Conservation (phyloP, 2,797 vertebrate genomes). For the Buphagus erythrorhynchus region DNA sequence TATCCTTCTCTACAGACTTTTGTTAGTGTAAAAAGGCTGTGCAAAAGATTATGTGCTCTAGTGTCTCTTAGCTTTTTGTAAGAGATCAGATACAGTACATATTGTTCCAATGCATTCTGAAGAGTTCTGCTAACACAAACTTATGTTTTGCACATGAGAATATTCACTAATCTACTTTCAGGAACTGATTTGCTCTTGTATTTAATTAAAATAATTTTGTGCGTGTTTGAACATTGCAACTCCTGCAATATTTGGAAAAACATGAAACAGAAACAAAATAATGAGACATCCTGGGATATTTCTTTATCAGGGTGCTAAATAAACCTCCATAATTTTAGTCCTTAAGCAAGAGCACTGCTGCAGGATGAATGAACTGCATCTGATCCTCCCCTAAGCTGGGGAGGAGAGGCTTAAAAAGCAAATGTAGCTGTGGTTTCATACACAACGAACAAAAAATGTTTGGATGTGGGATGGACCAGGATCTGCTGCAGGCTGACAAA, state of each 20-base stretch:
- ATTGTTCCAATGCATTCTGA: neutral
- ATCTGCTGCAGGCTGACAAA: neutral
- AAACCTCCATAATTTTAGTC: neutral
- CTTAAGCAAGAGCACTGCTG: slow-evolving; percentile 75
- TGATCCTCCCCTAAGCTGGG: neutral
- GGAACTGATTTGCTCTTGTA: neutral
- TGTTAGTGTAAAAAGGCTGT: neutral
- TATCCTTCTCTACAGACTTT: neutral
- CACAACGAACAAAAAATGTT: neutral
- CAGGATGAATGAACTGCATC: neutral
- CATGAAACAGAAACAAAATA: neutral
- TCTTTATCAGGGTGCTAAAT: neutral
- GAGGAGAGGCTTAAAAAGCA: neutral
- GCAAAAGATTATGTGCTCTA: neutral
- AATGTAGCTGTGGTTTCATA: neutral
- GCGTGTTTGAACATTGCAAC: neutral
- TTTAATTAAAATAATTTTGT: neutral
- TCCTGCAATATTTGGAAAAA: neutral
- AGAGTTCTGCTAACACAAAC: neutral
- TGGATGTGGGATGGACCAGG: neutral
- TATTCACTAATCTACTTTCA: neutral
- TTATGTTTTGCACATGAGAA: neutral
- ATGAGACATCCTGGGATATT: neutral
- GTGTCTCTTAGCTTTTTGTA: neutral
- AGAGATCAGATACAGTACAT: neutral